These are phyloP conservation scores for Microcaecilia unicolor DNA, from an alignment of 2,797 vertebrate genomes.

Conservation along the genomic window DNA sequence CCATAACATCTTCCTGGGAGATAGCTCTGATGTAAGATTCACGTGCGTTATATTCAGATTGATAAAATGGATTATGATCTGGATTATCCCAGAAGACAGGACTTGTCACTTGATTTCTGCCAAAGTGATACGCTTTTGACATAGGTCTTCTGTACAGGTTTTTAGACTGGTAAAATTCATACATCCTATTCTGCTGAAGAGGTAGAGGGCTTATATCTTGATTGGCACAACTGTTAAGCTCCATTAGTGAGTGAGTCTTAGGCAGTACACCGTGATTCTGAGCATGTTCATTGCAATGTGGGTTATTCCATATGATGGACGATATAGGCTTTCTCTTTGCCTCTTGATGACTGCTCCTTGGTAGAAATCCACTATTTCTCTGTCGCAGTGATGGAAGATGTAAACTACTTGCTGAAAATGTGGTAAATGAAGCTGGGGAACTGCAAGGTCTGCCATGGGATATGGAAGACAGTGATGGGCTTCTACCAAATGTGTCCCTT, in stretches of 20 bases:
- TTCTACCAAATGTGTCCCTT: conserved; percentile 17
- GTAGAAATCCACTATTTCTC: conserved; percentile 28
- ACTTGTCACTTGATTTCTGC: conserved; percentile 21
- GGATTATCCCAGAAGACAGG: conserved; percentile 32
- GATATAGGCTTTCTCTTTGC: conserved; percentile 55
- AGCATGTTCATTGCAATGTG: conserved; percentile 19
- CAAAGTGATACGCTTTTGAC: conserved; percentile 21
- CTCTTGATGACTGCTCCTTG: conserved; percentile 31
- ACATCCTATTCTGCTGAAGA: conserved; percentile 32
- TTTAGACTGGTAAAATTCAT: conserved; percentile 32
- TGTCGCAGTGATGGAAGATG: conserved; percentile 28
- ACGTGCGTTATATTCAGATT: conserved; percentile 35
- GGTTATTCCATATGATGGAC: conserved; percentile 56
- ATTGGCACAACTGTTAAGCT: conserved; percentile 27
- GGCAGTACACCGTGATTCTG: conserved; percentile 23
- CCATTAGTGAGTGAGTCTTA: conserved; percentile 42
- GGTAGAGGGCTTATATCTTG: conserved; percentile 9
- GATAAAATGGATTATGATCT: conserved; percentile 42
- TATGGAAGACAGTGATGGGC: conserved; percentile 38
- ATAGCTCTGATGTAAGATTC: conserved; percentile 10
- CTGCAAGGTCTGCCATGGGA: not conserved
- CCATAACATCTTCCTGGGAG: too few species aligned
- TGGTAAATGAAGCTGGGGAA: conserved; percentile 7
- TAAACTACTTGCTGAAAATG: conserved; percentile 47
- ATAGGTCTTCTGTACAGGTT: conserved; percentile 18